phyloP scores from a whole-genome alignment of 2,113 vertebrate genomes.

The Thalassoma bifasciatum region DNA sequence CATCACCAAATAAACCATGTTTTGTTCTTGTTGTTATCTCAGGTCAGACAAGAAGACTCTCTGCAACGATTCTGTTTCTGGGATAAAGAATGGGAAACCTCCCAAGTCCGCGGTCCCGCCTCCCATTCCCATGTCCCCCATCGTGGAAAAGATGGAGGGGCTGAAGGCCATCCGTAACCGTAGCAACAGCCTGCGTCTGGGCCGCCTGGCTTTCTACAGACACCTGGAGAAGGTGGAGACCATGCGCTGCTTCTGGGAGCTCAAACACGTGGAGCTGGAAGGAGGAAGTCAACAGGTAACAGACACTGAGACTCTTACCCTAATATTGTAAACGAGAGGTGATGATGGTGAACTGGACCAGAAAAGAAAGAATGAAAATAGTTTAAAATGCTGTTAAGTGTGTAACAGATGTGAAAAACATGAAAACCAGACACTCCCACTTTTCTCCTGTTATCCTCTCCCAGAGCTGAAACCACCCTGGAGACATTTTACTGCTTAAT shows the following conservation, averaged over 20 bases:
- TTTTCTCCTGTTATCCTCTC: too few relatives aligned
- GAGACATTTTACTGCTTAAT: too few relatives aligned
- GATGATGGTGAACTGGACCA: too few relatives aligned
- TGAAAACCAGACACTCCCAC: too few relatives aligned
- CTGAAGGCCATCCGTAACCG: slow-evolving; percentile 83
- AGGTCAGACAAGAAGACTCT: slow-evolving; percentile 66
- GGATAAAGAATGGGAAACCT: slow-evolving; percentile 58
- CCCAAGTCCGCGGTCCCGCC: slow-evolving; percentile 51
- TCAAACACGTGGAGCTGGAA: slow-evolving; percentile 79
- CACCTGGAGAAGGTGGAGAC: slow-evolving; percentile 87
- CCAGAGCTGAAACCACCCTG: too few relatives aligned
- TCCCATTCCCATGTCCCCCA: slow-evolving; percentile 62
- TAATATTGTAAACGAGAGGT: too few relatives aligned
- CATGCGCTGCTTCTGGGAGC: slow-evolving; percentile 88
- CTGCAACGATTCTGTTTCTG: slow-evolving; percentile 29
- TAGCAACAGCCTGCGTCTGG: slow-evolving; percentile 77
- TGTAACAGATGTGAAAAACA: too few relatives aligned
- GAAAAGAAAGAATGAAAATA: too few relatives aligned
- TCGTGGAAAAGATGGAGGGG: slow-evolving; percentile 83
- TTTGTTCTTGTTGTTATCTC: slow-evolving; percentile 22
- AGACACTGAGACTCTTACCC: neutral
- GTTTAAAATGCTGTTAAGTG: too few relatives aligned
- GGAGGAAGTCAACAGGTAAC: slow-evolving; percentile 68
- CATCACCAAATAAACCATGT: too few relatives aligned
- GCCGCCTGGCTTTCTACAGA: slow-evolving; percentile 83